Base-by-base conservation (phyloP, 1,140 invertebrate genomes). In the Drosophila nigrodunni region DNA sequence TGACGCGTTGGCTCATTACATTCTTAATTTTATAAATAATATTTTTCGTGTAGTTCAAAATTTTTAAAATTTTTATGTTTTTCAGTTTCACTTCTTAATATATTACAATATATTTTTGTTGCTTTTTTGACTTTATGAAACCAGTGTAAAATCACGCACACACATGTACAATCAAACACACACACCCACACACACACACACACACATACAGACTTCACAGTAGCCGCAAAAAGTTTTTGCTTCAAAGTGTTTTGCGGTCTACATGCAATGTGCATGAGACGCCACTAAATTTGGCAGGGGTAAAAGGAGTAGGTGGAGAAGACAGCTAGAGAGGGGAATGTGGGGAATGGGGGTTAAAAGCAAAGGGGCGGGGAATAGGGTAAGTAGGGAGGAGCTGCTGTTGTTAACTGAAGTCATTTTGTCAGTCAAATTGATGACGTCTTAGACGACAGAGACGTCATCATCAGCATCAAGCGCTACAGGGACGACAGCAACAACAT, bases 231-330 rank as follows among this genome's bases (percentile, higher is more conserved):
- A 83, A 87, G 58, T 88, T 87, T 87, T 54, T 58, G 78, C 68
- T 49, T 50, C 73, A 78, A 88, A 87, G 83, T 88, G 83, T 82
- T 88, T 82, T 88, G 82, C 35, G 82, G 82, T 78, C 64, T 21
- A 50, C 70, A 35, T 44, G 70, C 15, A 47, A 71, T 11, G 55
- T 46, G 62, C 37, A 47, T 13, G 25, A 30, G 11, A 43, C 41
- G 41, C n/a, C 10, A 13, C 11, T 6, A 5, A 43, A 13, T 43
- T 11, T 3, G 41, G n/a, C 41, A 34, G 3, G 21, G 18, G 30
- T 8, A 34, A 35, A 15, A 18, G 13, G 7, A 3, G 15, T 8
- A 34, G 3, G 15, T 7, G 11, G 11, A 4, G 39, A 30, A 55
- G 4, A 41, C 10, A 43, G 11, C 5, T 15, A 11, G 2, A 25